phyloP scores from a whole-genome alignment of 53 echinoderm and acorn worm genomes.

The Actinopyga echinites region DNA sequence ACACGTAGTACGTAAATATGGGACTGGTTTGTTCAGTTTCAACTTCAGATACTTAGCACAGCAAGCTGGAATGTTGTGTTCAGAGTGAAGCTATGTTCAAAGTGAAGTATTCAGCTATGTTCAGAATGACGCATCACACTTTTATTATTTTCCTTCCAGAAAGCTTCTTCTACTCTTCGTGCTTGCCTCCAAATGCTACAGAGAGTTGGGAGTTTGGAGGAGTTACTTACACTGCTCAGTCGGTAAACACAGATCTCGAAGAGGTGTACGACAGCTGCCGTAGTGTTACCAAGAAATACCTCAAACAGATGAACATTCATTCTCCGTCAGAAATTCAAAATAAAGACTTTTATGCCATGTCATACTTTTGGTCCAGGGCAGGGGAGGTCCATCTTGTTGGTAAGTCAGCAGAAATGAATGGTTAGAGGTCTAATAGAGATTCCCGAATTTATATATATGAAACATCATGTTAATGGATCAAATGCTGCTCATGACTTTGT shows the following conservation, averaged over 20 bases:
- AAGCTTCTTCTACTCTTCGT: slow-evolving; percentile 50
- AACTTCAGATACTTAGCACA: too few relatives aligned
- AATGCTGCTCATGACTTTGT: too few relatives aligned
- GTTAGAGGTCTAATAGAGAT: not conserved
- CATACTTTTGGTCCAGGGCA: slow-evolving; percentile 76
- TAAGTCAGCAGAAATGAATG: slow-evolving; percentile 37
- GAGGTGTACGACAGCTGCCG: slow-evolving; percentile 56
- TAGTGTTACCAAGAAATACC: slow-evolving; percentile 27
- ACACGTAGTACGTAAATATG: too few relatives aligned
- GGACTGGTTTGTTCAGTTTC: too few relatives aligned
- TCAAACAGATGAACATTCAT: slow-evolving; percentile 39
- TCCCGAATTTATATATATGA: too few relatives aligned
- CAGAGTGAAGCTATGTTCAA: too few relatives aligned
- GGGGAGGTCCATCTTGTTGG: slow-evolving; percentile 68
- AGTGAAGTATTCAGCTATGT: too few relatives aligned
- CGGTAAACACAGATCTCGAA: slow-evolving; percentile 31
- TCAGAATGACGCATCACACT: not conserved
- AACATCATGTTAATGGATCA: too few relatives aligned
- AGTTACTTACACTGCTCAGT: slow-evolving; percentile 42
- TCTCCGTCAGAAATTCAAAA: slow-evolving; percentile 62
- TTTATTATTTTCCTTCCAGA: slow-evolving; percentile 27
- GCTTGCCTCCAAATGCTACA: slow-evolving; percentile 60
- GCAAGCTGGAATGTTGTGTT: too few relatives aligned
- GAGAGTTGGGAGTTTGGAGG: slow-evolving; percentile 79
- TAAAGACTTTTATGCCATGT: slow-evolving; percentile 68